Base-by-base conservation (phyloP, 2,797 vertebrate species). In the Ceryle rudis region DNA sequence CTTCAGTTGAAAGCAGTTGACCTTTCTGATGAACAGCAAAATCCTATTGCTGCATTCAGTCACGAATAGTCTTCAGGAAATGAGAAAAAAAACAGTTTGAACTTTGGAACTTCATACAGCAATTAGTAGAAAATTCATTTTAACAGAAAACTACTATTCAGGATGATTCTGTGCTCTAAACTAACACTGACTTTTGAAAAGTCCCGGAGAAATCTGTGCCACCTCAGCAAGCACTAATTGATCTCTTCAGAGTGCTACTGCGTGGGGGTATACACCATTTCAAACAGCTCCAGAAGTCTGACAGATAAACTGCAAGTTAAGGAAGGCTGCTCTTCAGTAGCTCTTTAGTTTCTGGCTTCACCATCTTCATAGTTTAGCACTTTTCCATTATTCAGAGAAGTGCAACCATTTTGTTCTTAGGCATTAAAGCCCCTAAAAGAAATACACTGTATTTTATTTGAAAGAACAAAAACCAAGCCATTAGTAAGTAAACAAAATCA, bases 1-100 rank as follows among this genome's bases (percentile, higher is more conserved):
- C 81, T 81, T 90, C 22, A 41, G 14, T 33, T 82, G 54, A 81
- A 92, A 90, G 81, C 33, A 64, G 70, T 88, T 95, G 22, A 35
- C 93, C 51, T 72, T 86, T 79, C 81, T 79, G 42, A 87, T 64
- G 64, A 92, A 69, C 54, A 72, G 51, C 64, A 91, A 92, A 94
- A 80, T 66, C 55, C 42, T 81, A 16, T 25, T 26, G 58, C 62
- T 54, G 29, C 75, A 49, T 69, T 73, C 72, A 67, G 46, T 28
- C 80, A 81, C 31, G 41, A 46, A 51, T 10, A 39, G 35, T 46
- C 55, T 60, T 65, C 20, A 80, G 60, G 35, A 91, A 88, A 72
- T 54, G n/a, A 89, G 58, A 78, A 86, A 86, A 86, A 93, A 39
- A 95, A 62, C 17, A 31, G 64, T 62, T 28, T 82, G 60, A 93